Evolutionary conservation across 2,113 vertebrate genomes (phyloP).

Genomic region (Campylorhamphus procurvoides): DNA sequence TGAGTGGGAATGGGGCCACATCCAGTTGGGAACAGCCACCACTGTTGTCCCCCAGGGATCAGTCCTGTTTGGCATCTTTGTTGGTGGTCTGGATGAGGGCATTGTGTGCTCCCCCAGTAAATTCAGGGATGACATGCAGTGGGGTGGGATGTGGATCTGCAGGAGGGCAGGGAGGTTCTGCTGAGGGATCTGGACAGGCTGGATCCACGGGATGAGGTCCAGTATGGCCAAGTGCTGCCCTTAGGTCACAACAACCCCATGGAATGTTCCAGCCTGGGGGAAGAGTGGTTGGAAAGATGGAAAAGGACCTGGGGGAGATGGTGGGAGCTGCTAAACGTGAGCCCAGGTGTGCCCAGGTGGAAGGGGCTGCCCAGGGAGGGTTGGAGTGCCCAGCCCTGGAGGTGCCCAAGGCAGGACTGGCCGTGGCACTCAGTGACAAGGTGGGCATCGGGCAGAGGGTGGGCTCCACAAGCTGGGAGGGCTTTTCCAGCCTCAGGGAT

Average conservation of each 20-base stretch:
- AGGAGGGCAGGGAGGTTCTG: background rate
- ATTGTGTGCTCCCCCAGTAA: background rate
- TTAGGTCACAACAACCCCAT: background rate
- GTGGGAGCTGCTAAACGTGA: accelerated
- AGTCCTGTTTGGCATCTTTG: background rate
- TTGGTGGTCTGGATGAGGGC: accelerated
- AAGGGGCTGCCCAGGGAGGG: background rate
- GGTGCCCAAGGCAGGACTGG: background rate
- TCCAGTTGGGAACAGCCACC: background rate
- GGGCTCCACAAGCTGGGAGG: accelerated
- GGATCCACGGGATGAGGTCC: background rate
- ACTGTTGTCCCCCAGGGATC: background rate
- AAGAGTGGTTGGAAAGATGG: background rate
- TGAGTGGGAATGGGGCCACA: background rate
- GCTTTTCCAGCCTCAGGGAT: background rate
- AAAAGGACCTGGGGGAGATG: background rate
- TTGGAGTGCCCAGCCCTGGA: background rate
- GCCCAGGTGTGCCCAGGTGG: accelerated
- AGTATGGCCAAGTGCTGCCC: no score
- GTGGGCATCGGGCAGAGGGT: accelerated
- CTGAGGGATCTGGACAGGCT: background rate
- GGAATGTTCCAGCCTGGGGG: background rate
- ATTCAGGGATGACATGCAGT: accelerated
- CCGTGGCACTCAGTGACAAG: background rate
- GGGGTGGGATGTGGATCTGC: background rate